Evolutionary conservation across 2,888 invertebrate species (phyloP).

Genomic region (Drosophila niveifrons): DNA sequence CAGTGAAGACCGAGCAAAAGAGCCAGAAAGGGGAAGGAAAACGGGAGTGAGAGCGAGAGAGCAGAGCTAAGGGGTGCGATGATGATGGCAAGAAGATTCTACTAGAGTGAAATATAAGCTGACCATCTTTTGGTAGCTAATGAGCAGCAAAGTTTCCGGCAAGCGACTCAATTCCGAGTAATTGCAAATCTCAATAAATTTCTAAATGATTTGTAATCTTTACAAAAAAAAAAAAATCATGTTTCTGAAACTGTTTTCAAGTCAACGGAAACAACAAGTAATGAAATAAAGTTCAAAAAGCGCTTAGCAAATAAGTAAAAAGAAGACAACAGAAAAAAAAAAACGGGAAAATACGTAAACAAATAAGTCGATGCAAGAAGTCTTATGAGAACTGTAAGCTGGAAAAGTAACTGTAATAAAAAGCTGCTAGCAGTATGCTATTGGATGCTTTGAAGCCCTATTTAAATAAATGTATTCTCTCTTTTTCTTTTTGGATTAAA

Average conservation of each 20-base stretch:
- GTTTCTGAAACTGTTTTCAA: slow-evolving; percentile 11
- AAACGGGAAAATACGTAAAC: slow-evolving; percentile 14
- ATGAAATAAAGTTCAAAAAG: slow-evolving; percentile 14
- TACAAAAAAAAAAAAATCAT: not conserved
- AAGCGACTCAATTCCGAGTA: slow-evolving; percentile 3
- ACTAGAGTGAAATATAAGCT: not conserved
- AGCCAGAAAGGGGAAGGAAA: not conserved
- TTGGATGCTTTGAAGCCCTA: not conserved
- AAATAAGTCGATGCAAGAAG: slow-evolving; percentile 15
- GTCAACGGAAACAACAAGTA: slow-evolving; percentile 6
- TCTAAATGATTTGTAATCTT: slow-evolving; percentile 9
- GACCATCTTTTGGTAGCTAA: slow-evolving; percentile 15
- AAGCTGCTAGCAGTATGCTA: not conserved
- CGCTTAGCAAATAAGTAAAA: slow-evolving; percentile 11
- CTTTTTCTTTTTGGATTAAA: not conserved
- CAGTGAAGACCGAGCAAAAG: not conserved
- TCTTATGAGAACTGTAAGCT: slow-evolving; percentile 15
- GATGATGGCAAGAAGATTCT: not conserved
- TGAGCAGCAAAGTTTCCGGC: slow-evolving; percentile 22
- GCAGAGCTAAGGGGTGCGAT: slow-evolving; percentile 1
- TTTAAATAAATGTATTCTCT: not conserved
- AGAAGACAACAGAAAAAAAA: not conserved
- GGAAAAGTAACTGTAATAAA: not conserved
- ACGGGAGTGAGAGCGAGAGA: not conserved
- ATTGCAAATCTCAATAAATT: slow-evolving; percentile 17